phyloP scores from a whole-genome alignment of 2,888 invertebrate species.

The Orchesella flavescens region DNA sequence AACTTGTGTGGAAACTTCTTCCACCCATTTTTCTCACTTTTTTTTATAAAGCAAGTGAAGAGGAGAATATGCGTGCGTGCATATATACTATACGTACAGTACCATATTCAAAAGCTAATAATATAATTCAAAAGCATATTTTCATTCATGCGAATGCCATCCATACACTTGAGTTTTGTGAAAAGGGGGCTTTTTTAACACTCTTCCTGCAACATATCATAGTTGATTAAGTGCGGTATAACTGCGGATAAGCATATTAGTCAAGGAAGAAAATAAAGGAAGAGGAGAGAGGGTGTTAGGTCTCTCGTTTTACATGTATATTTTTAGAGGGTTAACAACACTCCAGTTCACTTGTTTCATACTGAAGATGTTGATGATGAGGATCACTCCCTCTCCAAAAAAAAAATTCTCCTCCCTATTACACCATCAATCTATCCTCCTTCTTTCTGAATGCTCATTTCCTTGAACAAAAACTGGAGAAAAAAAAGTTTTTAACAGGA shows the following conservation, averaged over 20 bases:
- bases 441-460: constrained; percentile 51
- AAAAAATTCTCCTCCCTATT: constrained; percentile 5
- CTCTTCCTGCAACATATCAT: neutral
- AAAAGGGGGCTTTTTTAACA: neutral
- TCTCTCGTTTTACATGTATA: constrained; percentile 8
- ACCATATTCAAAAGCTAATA: constrained; percentile 13
- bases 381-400: constrained; percentile 40
- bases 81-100: too few relatives aligned
- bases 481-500: too few relatives aligned
- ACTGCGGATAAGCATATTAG: constrained; percentile 16
- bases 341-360: constrained; percentile 10
- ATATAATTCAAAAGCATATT: constrained; percentile 6
- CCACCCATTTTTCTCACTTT: constrained; percentile 3
- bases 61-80: too few relatives aligned
- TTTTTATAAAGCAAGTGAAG: too few relatives aligned
- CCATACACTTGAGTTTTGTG: neutral
- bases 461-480: too few relatives aligned
- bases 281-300: constrained; percentile 35
- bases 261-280: neutral
- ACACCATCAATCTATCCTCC: constrained; percentile 29
- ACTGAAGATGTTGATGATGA: constrained; percentile 22
- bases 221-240: constrained; percentile 1
- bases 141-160: neutral
- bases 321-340: constrained; percentile 11
- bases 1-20: constrained; percentile 9